phyloP scores from a whole-genome alignment of 92 coral and sea anemone species.

The Ricordea florida region DNA sequence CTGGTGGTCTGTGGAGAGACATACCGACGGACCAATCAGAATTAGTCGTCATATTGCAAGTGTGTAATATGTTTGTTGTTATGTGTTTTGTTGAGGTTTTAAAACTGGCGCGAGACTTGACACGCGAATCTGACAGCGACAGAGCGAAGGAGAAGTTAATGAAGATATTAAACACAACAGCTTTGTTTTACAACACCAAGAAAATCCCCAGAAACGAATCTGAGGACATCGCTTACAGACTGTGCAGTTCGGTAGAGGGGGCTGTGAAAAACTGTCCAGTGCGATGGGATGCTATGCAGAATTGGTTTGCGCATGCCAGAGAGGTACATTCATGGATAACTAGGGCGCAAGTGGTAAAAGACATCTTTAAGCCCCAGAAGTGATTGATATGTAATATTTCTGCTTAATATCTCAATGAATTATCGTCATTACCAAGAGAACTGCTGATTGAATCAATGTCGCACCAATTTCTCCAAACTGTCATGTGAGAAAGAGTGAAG shows the following conservation, averaged over 20 bases:
- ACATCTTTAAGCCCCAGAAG: background rate
- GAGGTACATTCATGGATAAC: no score
- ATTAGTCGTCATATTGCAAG: no score
- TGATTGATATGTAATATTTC: no score
- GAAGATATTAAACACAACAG: constrained; percentile 52
- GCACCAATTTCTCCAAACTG: no score
- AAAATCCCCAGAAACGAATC: constrained; percentile 87
- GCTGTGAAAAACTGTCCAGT: constrained; percentile 81
- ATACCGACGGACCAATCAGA: no score
- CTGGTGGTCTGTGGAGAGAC: no score
- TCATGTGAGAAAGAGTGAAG: no score
- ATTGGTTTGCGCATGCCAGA: constrained; percentile 78
- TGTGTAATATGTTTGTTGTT: no score
- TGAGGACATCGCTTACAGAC: constrained; percentile 57
- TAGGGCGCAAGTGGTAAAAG: no score
- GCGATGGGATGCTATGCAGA: constrained; percentile 90
- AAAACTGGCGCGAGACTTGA: constrained; percentile 62
- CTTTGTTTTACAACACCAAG: constrained; percentile 70
- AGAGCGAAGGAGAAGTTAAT: constrained; percentile 63
- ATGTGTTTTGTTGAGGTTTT: constrained; percentile 44
- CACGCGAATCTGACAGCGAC: constrained; percentile 57
- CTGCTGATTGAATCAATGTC: no score
- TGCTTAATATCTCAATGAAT: no score
- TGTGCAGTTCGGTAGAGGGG: constrained; percentile 51
- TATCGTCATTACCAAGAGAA: no score